phyloP scores from a whole-genome alignment of 2,113 vertebrate species.

The Labrus mixtus region DNA sequence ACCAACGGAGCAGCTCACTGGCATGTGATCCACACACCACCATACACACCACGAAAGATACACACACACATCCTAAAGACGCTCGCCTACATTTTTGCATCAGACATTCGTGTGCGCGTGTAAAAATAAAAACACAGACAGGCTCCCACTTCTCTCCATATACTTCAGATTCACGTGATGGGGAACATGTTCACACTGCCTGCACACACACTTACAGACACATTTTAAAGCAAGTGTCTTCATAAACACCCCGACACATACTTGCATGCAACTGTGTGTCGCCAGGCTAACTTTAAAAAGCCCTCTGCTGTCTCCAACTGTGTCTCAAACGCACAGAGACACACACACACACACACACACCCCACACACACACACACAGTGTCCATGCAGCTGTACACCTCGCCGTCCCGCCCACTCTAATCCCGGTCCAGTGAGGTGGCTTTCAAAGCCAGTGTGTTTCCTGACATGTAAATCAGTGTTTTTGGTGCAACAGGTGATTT shows the following conservation, averaged over 20 bases:
- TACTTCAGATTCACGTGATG: slow-evolving; percentile 42
- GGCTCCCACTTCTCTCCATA: slow-evolving; percentile 24
- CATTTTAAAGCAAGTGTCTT: slow-evolving; percentile 67
- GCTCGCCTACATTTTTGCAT: slow-evolving; percentile 10
- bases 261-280: slow-evolving; percentile 53
- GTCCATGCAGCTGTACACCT: not conserved
- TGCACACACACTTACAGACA: slow-evolving; percentile 42
- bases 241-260: slow-evolving; percentile 76
- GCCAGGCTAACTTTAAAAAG: slow-evolving; percentile 59
- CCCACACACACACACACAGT: slow-evolving; percentile 18
- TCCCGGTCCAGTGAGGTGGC: slow-evolving; percentile 20
- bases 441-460: slow-evolving; percentile 52
- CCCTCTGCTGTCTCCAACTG: slow-evolving; percentile 78
- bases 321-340: slow-evolving; percentile 33
- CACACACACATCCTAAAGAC: slow-evolving; percentile 31
- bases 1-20: slow-evolving; percentile 53
- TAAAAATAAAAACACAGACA: slow-evolving; percentile 69
- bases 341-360: slow-evolving; percentile 19
- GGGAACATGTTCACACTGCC: slow-evolving; percentile 27
- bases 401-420: slow-evolving; percentile 18
- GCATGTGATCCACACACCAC: slow-evolving; percentile 50
- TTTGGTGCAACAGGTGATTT: slow-evolving; percentile 70
- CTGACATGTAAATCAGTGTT: slow-evolving; percentile 78
- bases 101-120: slow-evolving; percentile 39
- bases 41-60: not conserved